These are phyloP conservation scores for Atta cephalotes DNA, from an alignment of 1,140 invertebrate species.

Conservation along the genomic window DNA sequence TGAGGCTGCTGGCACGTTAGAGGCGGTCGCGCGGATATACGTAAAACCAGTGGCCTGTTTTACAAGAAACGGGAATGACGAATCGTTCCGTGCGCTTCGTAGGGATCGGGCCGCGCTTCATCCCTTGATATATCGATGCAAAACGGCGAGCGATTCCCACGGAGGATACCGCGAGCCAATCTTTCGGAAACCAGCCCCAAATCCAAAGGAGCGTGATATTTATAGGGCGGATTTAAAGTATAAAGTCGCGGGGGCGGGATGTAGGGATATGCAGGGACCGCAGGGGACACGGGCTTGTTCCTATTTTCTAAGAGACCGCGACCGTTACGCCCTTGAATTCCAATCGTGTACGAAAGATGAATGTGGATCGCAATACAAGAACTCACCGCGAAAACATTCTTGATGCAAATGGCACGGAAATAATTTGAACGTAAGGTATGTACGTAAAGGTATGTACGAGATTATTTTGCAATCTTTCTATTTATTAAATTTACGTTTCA, in stretches of 20 bases:
- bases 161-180: conserved; percentile 86
- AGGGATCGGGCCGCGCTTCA: conserved; percentile 81
- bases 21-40: conserved; percentile 55
- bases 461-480: conserved; percentile 31
- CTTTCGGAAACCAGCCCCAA: conserved; percentile 86
- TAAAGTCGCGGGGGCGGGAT: conserved; percentile 80
- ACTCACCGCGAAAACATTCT: conserved; percentile 26
- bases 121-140: conserved; percentile 85
- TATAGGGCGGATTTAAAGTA: conserved; percentile 87
- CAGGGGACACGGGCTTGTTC: conserved; percentile 75
- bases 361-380: conserved; percentile 64
- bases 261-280: conserved; percentile 74
- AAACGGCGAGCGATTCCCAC: conserved; percentile 85
- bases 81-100: conserved; percentile 78
- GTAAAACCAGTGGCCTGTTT: conserved; percentile 80
- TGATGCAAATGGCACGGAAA: conserved; percentile 52
- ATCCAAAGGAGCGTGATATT: conserved; percentile 86
- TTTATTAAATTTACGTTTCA: conserved; percentile 6
- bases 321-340: conserved; percentile 63
- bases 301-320: conserved; percentile 83
- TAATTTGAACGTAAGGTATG: conserved; percentile 46
- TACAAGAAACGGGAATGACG: conserved; percentile 81
- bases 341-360: conserved; percentile 67
- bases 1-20: conserved; percentile 59
- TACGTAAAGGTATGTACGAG: not conserved